Percentiles rank a stretch among this genome's conserved stretches.
Conservation (phyloP, 2,888 invertebrate species). For the Gymnoscelis rufifasciata region DNA sequence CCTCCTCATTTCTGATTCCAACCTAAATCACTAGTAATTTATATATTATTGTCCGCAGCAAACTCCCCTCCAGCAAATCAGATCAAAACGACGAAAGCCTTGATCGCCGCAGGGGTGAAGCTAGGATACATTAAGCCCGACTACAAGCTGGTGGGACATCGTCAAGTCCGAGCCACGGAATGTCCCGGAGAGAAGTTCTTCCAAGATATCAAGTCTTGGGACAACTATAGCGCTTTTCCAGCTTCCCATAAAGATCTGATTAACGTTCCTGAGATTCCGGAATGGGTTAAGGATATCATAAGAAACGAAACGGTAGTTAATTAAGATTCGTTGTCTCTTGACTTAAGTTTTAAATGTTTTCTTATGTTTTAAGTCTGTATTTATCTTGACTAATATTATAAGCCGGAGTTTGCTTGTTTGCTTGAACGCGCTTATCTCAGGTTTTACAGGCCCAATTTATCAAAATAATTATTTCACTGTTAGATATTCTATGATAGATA, state of each 20-base stretch:
- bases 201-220: slow-evolving; percentile 80
- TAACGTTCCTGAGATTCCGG: slow-evolving; percentile 37
- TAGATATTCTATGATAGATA: too few species aligned
- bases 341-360: too few species aligned
- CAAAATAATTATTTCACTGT: too few species aligned
- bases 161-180: slow-evolving; percentile 69
- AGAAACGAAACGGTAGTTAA: slow-evolving; percentile 20
- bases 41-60: slow-evolving; percentile 11
- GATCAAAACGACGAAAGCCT: slow-evolving; percentile 73
- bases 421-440: too few species aligned
- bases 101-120: slow-evolving; percentile 81
- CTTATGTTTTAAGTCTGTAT: too few species aligned
- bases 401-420: too few species aligned
- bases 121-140: slow-evolving; percentile 77
- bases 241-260: slow-evolving; percentile 38
- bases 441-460: too few species aligned
- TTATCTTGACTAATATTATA: too few species aligned
- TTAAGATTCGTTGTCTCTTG: too few species aligned
- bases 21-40: too few species aligned
- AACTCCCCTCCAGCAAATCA: slow-evolving; percentile 80
- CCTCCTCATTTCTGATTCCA: too few species aligned
- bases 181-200: slow-evolving; percentile 83
- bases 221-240: slow-evolving; percentile 64
- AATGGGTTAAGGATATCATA: slow-evolving; percentile 26
- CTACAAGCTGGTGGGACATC: slow-evolving; percentile 33